These are phyloP conservation scores for Calameuta pallipes DNA, from an alignment of 2,888 invertebrate genomes.

Conservation along the genomic window DNA sequence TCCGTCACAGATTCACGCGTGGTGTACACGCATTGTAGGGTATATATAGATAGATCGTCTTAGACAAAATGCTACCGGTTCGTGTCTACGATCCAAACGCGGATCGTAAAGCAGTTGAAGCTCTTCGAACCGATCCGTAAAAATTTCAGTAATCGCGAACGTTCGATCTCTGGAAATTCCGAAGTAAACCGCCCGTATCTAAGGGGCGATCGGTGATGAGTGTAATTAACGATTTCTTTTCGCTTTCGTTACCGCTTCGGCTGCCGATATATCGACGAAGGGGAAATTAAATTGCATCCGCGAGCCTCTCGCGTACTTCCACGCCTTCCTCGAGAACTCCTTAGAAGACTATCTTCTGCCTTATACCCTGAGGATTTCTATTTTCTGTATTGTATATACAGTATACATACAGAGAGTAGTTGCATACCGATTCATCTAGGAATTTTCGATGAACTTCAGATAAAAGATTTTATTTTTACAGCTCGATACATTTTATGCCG, in stretches of 20 bases:
- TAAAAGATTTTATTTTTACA: background rate
- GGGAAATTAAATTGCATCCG: background rate
- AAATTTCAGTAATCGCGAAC: background rate
- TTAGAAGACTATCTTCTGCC: background rate
- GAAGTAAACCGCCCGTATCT: background rate
- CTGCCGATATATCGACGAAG: background rate
- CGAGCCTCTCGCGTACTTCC: background rate
- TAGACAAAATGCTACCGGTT: background rate
- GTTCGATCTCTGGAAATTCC: background rate
- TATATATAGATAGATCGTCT: background rate
- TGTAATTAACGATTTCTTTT: background rate
- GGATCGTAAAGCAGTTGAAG: background rate
- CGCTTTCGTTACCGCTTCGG: background rate
- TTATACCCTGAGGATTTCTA: background rate
- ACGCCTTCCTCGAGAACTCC: background rate
- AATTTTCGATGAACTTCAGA: background rate
- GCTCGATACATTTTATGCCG: background rate
- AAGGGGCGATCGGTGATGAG: background rate
- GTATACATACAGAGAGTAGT: background rate
- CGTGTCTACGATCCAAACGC: background rate
- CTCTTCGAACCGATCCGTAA: background rate
- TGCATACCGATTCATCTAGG: background rate
- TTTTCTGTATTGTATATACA: background rate
- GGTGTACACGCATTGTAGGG: background rate
- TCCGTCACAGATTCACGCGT: background rate